Evolutionary conservation across 1,140 invertebrate species (phyloP), one percentile per base, ranked within the genome.

Genomic region (Scaptomyza hsui): DNA sequence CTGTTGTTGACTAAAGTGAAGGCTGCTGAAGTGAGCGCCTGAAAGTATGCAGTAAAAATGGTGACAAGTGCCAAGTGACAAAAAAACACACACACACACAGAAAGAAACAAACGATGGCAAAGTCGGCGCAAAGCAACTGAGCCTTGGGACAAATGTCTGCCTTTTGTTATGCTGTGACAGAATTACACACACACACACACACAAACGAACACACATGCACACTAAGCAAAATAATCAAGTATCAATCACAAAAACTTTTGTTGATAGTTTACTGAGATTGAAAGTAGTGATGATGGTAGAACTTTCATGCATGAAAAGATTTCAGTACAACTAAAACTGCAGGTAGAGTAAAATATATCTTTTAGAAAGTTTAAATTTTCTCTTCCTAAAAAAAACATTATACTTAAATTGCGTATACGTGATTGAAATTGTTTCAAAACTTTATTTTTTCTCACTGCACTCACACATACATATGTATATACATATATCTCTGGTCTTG

Each of bases 1-100:
- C 29, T 24, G 45, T 53, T 21, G 19, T 21, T 21, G 19, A 21
- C 19, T 1, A 1, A 4, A 4, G 19, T 9, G 26, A 13, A 19
- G 51, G 49, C 2, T 26, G 41, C 37, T 21, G n/a, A n/a, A n/a
- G 47, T 32, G 37, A 15, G 48, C 4, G 63, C 73, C 76, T 45
- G 29, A 56, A 53, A 74, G 81, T 74, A 80, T 77, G 73, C 81
- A 86, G 64, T 44, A 56, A 13, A 64, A 75, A 70, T 68, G 35
- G 63, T 57, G 52, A 45, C 69, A 13, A 74, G 45, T 51, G 63
- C 44, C 63, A 67, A 16, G 26, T 37, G 57, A 9, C 32, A 44
- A 76, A 56, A 65, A 79, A 77, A 77, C 68, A 72, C 76, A 82
- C 55, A 61, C 37, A 61, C 63, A 42, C 47, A 24, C 47, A 48